phyloP scores from a whole-genome alignment of 2,888 invertebrate species.

The Odontocolon sp. region DNA sequence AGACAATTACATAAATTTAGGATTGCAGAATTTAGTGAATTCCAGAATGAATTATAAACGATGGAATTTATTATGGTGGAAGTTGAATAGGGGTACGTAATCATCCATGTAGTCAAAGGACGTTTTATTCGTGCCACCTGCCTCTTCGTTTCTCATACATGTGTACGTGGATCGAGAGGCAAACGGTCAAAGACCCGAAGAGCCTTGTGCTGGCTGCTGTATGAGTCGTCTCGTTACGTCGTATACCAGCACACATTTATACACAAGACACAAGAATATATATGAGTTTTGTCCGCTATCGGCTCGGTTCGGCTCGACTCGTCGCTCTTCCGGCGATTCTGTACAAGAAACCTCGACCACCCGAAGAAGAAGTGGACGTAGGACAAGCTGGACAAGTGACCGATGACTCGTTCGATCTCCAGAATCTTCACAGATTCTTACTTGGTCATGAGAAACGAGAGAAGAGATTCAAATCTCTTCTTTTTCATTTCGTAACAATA shows the following conservation, averaged over 20 bases:
- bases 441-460: neutral
- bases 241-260: neutral
- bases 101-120: slow-evolving; percentile 41
- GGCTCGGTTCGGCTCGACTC: slow-evolving; percentile 10
- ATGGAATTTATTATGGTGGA: slow-evolving; percentile 44
- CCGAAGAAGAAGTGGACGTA: neutral
- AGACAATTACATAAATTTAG: too few species aligned
- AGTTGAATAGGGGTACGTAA: slow-evolving; percentile 54
- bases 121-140: slow-evolving; percentile 57
- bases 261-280: neutral
- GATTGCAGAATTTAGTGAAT: too few species aligned
- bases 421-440: too few species aligned
- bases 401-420: slow-evolving; percentile 22
- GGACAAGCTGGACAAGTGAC: neutral
- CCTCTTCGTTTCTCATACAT: slow-evolving; percentile 41
- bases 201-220: slow-evolving; percentile 14
- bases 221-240: slow-evolving; percentile 24
- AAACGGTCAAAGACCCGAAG: slow-evolving; percentile 63
- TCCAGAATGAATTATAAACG: neutral
- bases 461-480: too few species aligned
- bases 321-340: neutral
- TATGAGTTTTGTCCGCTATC: slow-evolving; percentile 4
- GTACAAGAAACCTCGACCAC: too few species aligned
- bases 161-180: slow-evolving; percentile 33
- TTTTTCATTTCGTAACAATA: too few species aligned